Base-by-base conservation (phyloP, 1,140 invertebrate genomes). In the Eurosta solidaginis region DNA sequence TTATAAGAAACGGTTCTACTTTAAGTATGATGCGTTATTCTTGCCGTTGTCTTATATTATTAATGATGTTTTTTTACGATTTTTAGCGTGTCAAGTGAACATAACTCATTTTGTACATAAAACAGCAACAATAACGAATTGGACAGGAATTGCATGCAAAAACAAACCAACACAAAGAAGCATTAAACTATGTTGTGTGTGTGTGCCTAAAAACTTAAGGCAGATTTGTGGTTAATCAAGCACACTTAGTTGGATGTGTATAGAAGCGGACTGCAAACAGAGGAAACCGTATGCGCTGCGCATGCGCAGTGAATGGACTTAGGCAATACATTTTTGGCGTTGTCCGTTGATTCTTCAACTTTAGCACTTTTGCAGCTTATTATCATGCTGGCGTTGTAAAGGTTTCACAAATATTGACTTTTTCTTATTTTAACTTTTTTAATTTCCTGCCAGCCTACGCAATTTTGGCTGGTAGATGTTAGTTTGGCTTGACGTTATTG, bases 81-180 rank as follows among this genome's bases (percentile, higher is more conserved):
- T 73, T 47, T 68, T 68, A 59, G 77, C 77, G 59, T 78, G 77
- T 59, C 44, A 78, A 73, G 40, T 25, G 54, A 49, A 73, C 77
- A 78, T 78, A 78, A 73, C 33, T 78, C 77, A 78, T 78, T 74
- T 74, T 27, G 42, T 33, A 29, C 76, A 63, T 77, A 77, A 77
- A 77, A 29, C 75, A 52, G 33, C 36, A 29, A 33, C 59, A 68
- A 68, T 40, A 68, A 68, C 33, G 59, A 68, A 40, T 47, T 68
- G 59, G n/a, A 40, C 40, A 40, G 10, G n/a, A 47, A 47, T 47
- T 47, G 1, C 14, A 47, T 68, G 17, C 59, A 68, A 68, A 20
- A 68, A 17, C 54, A 40, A 68, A 68, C 36, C 25, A 47, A 47
- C 14, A 17, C n/a, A 47, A 47, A 47, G n/a, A 47, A 10, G 45